These are phyloP conservation scores for Pseudomyrmex concolor DNA, from an alignment of 1,140 invertebrate species.

Conservation along the genomic window DNA sequence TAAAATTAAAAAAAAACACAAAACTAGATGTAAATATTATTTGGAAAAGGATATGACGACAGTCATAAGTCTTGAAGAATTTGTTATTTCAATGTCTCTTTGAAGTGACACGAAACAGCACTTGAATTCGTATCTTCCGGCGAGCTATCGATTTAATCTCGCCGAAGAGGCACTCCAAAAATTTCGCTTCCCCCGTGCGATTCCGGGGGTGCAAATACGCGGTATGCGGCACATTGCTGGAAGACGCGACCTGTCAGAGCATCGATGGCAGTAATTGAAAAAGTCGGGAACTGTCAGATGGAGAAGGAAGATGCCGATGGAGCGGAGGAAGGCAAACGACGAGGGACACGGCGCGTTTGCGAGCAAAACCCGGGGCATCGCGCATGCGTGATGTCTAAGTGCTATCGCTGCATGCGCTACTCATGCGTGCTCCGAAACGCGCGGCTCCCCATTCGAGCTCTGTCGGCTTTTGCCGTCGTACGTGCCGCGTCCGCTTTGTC, in stretches of 20 bases:
- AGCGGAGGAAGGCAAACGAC: slow-evolving; percentile 67
- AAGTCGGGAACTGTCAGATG: slow-evolving; percentile 37
- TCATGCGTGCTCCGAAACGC: slow-evolving; percentile 75
- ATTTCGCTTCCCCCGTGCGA: not conserved
- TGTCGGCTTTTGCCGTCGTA: slow-evolving; percentile 72
- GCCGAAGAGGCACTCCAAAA: not conserved
- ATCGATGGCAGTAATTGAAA: slow-evolving; percentile 46
- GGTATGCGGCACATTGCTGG: not conserved
- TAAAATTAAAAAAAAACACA: too few species aligned
- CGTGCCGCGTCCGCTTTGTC: slow-evolving; percentile 49
- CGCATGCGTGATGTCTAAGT: slow-evolving; percentile 77
- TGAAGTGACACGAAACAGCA: not conserved
- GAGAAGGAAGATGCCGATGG: slow-evolving; percentile 55
- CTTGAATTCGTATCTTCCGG: not conserved
- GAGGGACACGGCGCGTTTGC: slow-evolving; percentile 70
- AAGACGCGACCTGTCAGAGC: slow-evolving; percentile 39
- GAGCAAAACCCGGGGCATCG: slow-evolving; percentile 72
- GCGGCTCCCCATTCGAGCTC: slow-evolving; percentile 76
- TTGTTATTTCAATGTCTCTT: not conserved
- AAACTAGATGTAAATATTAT: too few species aligned
- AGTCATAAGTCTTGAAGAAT: not conserved
- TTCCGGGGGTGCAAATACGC: not conserved
- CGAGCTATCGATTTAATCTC: not conserved
- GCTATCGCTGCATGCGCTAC: slow-evolving; percentile 66
- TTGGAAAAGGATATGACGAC: too few species aligned